Percentiles rank a stretch among this genome's conserved stretches.
Conservation (phyloP, 1,140 invertebrate genomes). For the Orius insidiosus region DNA sequence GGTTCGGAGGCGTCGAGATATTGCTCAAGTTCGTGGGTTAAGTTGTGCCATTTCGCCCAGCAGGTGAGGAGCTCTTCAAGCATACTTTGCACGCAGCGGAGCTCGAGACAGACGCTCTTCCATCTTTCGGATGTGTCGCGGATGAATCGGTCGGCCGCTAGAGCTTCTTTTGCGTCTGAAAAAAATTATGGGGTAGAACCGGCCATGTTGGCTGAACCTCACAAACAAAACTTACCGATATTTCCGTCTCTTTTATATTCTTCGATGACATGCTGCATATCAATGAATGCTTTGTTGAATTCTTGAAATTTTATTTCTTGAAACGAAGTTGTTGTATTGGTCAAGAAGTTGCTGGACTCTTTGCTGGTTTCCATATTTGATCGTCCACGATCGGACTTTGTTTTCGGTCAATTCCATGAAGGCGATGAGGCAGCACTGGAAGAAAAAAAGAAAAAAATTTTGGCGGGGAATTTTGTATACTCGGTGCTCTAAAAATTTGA, state of each 20-base stretch:
- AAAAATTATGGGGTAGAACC: too few relatives aligned
- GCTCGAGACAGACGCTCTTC: slow-evolving; percentile 75
- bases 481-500: slow-evolving; percentile 82
- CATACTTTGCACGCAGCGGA: slow-evolving; percentile 75
- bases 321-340: slow-evolving; percentile 83
- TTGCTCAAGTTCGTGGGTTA: slow-evolving; percentile 51
- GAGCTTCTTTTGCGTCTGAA: slow-evolving; percentile 50
- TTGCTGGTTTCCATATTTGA: slow-evolving; percentile 70
- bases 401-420: slow-evolving; percentile 77
- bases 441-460: too few relatives aligned
- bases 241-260: slow-evolving; percentile 76
- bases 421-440: slow-evolving; percentile 68
- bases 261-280: slow-evolving; percentile 80
- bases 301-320: slow-evolving; percentile 81
- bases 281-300: slow-evolving; percentile 78
- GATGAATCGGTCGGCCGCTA: slow-evolving; percentile 67
- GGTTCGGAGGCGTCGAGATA: slow-evolving; percentile 69
- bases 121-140: slow-evolving; percentile 71
- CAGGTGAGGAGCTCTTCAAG: slow-evolving; percentile 73
- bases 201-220: too few relatives aligned
- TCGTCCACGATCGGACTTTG: slow-evolving; percentile 72
- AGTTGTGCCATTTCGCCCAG: slow-evolving; percentile 66
- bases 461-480: slow-evolving; percentile 21
- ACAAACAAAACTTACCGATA: slow-evolving; percentile 50
- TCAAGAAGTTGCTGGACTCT: slow-evolving; percentile 66